Evolutionary conservation across 2,888 invertebrate species (phyloP), one percentile per base, ranked within the genome.

Genomic region (Pseudoips prasinana): DNA sequence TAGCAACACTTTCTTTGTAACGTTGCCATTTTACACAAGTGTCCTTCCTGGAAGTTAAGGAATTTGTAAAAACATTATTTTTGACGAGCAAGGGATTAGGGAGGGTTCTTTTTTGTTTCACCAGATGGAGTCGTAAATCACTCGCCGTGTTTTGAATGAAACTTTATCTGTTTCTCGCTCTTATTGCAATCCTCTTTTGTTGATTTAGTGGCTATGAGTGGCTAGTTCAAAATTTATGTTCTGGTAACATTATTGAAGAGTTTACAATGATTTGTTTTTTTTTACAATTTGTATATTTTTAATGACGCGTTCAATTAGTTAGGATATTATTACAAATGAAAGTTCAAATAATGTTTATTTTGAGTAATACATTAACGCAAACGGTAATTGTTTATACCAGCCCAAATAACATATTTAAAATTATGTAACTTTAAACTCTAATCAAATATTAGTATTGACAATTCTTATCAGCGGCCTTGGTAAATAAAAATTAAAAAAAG

Each of bases 1-100:
- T 65, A 55, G 60, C 50, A 58, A 54, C 59, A 63, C 70, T 72
- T 72, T 69, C 70, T 62, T 63, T 58, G 49, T 41, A 48, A 46
- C 40, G 29, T 57, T 50, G 58, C 52, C 39, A 58, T 57, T 50
- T 55, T 44, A 35, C 25, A 37, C 24, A 44, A 40, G 36, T 48
- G 53, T 47, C 58, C 62, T 64, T 64, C 64, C 51, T 46, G 57
- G 61, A 64, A 63, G 46, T 45, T 41, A 38, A 25, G 36, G 29
- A 42, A 42, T 46, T 52, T 45, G 46, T 45, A 46, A 50, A 52
- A 50, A 51, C 52, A 30, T 37, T 58, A 52, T 50, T 58, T 54
- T 64, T 18, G 17, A 32, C 41, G 30, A 42, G 33, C 52, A 40
- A 34, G 32, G 45, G 55, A 51, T 54, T 58, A 46, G 29, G 27